phyloP scores from a whole-genome alignment of 1,140 invertebrate genomes.

The Palaemon carinicauda region DNA sequence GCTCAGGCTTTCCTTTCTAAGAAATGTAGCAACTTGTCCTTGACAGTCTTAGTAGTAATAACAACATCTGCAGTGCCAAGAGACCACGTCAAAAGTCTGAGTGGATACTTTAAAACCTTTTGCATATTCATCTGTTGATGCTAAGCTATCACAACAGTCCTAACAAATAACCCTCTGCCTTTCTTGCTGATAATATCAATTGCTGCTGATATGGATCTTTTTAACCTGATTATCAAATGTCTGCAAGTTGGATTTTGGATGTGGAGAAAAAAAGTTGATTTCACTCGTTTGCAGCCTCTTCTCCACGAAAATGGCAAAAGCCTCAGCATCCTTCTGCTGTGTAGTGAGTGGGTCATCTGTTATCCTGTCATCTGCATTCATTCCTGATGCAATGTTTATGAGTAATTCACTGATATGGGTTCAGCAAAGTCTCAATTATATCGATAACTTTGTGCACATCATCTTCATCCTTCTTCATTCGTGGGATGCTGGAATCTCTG shows the following conservation, averaged over 20 bases:
- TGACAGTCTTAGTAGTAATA: too few species aligned
- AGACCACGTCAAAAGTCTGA: neutral
- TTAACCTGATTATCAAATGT: neutral
- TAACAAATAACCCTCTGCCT: neutral
- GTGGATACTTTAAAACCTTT: neutral
- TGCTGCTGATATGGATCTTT: neutral
- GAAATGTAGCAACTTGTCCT: neutral
- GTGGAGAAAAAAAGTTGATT: neutral
- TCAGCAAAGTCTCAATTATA: neutral
- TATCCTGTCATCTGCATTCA: neutral
- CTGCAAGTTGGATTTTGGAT: neutral
- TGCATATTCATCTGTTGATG: neutral
- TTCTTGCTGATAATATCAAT: neutral
- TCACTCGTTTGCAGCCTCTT: neutral
- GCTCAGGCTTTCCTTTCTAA: neutral
- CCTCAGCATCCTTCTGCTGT: neutral
- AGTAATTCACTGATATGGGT: neutral
- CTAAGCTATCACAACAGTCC: neutral
- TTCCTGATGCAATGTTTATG: slow-evolving; percentile 1
- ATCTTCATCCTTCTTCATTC: slow-evolving; percentile 4
- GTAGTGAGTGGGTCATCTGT: neutral
- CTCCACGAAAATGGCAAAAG: neutral
- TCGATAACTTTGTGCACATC: too few species aligned
- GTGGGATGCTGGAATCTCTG: neutral
- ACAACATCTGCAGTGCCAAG: neutral